A percentile compares a stretch with the other conserved stretches of the same genome.
Conservation (phyloP, 2,797 vertebrate species). For the Falco columbarius region DNA sequence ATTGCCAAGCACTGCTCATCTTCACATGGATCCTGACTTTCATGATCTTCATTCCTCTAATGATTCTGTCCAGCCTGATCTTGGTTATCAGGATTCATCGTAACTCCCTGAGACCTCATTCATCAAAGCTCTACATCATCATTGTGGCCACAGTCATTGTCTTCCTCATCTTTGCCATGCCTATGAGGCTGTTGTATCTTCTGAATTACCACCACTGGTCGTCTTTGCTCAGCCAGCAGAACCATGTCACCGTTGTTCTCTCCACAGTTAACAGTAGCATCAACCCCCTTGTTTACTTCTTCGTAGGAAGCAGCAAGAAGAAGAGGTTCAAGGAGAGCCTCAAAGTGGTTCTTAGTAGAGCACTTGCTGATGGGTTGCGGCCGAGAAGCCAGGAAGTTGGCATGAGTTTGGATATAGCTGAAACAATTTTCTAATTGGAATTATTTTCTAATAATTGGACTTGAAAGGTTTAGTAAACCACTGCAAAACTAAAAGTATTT, state of each 20-base stretch:
- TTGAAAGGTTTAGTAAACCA: background rate
- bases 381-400: slow-evolving; percentile 46
- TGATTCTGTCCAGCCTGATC: slow-evolving; percentile 76
- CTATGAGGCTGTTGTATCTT: slow-evolving; percentile 76
- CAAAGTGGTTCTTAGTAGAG: slow-evolving; percentile 77
- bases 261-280: slow-evolving; percentile 78
- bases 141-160: slow-evolving; percentile 73
- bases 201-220: slow-evolving; percentile 74
- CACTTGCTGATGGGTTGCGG: slow-evolving; percentile 71
- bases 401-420: slow-evolving; percentile 37
- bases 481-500: background rate
- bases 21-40: slow-evolving; percentile 75
- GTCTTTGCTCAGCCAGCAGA: slow-evolving; percentile 43
- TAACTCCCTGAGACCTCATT: slow-evolving; percentile 57
- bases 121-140: slow-evolving; percentile 78
- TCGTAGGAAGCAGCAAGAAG: slow-evolving; percentile 79
- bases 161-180: slow-evolving; percentile 78
- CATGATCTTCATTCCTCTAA: slow-evolving; percentile 78
- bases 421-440: slow-evolving; percentile 68
- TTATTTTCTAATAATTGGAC: background rate
- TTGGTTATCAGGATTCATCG: slow-evolving; percentile 76
- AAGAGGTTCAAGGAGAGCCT: slow-evolving; percentile 79
- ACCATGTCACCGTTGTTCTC: slow-evolving; percentile 73
- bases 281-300: slow-evolving; percentile 79
- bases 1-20: slow-evolving; percentile 73